phyloP scores from a whole-genome alignment of 2,888 invertebrate species.

The Pherbina coryleti region DNA sequence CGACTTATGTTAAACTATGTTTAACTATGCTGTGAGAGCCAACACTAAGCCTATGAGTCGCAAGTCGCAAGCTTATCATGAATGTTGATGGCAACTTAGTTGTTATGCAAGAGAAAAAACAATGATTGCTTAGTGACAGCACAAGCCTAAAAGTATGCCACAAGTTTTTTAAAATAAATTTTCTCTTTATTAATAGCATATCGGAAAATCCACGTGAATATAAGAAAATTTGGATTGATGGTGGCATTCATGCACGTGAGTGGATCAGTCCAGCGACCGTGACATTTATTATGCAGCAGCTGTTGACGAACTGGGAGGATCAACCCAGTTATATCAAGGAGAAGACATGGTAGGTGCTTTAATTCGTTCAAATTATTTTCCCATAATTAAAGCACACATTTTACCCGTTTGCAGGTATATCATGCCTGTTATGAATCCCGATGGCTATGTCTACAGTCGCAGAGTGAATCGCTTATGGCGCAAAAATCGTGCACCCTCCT shows the following conservation, averaged over 20 bases:
- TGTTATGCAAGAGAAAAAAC: neutral
- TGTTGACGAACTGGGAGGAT: constrained; percentile 77
- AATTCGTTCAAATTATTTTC: neutral
- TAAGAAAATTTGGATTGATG: constrained; percentile 81
- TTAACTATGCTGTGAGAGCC: neutral
- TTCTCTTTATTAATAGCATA: constrained; percentile 69
- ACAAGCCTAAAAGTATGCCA: constrained; percentile 7
- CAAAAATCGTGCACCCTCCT: constrained; percentile 76
- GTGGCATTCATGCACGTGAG: constrained; percentile 89
- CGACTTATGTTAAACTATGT: neutral
- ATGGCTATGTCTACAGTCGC: constrained; percentile 89
- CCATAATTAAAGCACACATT: neutral
- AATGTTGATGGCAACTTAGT: neutral
- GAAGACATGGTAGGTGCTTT: constrained; percentile 78
- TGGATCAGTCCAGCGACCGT: constrained; percentile 88
- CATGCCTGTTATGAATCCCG: constrained; percentile 83
- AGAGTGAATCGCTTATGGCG: constrained; percentile 85
- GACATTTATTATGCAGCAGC: constrained; percentile 79
- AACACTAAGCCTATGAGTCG: neutral
- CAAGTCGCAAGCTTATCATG: neutral
- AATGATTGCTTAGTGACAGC: neutral
- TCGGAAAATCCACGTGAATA: constrained; percentile 76
- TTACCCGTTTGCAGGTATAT: constrained; percentile 71
- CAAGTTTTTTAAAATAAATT: neutral
- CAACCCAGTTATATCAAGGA: constrained; percentile 78